Evolutionary conservation across 2,888 invertebrate genomes (phyloP).

Genomic region (Lypha dubia): DNA sequence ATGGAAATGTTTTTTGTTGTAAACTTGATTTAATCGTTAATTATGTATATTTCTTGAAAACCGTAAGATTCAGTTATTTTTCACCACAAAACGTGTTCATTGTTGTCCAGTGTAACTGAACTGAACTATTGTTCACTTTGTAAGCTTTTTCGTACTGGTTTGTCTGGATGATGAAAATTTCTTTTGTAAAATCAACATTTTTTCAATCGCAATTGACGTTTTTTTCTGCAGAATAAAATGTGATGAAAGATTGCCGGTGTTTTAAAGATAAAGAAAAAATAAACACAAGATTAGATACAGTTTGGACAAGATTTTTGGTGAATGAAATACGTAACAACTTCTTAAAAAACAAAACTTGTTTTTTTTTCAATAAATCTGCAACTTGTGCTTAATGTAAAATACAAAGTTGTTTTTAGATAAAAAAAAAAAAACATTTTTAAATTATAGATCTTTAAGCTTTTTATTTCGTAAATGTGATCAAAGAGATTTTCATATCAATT

Average conservation of each 20-base stretch:
- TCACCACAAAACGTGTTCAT: neutral
- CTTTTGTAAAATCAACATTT: constrained; percentile 9
- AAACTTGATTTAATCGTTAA: too few species aligned
- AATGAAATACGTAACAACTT: neutral
- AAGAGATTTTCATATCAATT: neutral
- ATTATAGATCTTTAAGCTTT: neutral
- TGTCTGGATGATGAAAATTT: neutral
- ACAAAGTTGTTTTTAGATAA: too few species aligned
- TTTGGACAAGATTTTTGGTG: too few species aligned
- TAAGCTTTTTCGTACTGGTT: neutral
- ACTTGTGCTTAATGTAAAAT: neutral
- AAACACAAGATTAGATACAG: neutral
- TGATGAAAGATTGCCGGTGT: constrained; percentile 1
- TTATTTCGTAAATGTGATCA: neutral
- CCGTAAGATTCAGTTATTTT: neutral
- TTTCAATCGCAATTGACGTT: neutral
- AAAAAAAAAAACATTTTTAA: too few species aligned
- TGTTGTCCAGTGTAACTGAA: neutral
- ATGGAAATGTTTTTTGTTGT: neutral
- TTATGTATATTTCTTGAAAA: neutral
- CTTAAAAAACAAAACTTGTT: neutral
- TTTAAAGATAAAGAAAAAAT: neutral
- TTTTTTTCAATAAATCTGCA: neutral
- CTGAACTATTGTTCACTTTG: neutral
- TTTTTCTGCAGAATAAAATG: neutral